Base-by-base conservation (phyloP, 1,140 invertebrate genomes). In the Sitobion miscanthi region DNA sequence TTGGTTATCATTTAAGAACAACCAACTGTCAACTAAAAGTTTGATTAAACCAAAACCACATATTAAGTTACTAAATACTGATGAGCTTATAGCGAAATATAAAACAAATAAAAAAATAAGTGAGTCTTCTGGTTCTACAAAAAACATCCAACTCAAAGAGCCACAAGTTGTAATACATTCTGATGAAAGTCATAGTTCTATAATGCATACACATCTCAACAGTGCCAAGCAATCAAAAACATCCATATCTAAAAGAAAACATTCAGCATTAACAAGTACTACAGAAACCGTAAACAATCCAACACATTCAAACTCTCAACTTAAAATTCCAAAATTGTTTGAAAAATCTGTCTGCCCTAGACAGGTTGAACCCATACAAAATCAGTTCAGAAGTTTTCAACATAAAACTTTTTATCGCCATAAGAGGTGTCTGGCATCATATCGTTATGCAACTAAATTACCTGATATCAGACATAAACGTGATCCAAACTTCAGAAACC, bases 371-470 rank as follows among this genome's bases (percentile, higher is more conserved):
- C 91, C 91, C n/a, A 86, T 93, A 42, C 82, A 93, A 45, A 93
- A 85, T n/a, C 91, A 93, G 54, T 93, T 86, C 57, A 93, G 38
- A 93, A 35, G 45, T 86, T 86, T 93, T 93, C 91, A 92, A 92
- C 49, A 54, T 54, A 92, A n/a, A 85, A 92, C 11, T 92, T 85
- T 83, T 83, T 52, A 17, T 52, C 30, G 54, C 21, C 91, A 92
- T 83, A 92, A 85, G 17, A 92, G 49, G 25, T 21, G 52, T 35
- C 45, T 1, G 14, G 3, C 42, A 35, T 23, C 20, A 30, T 5
- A 23, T 25, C 62, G 30, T 45, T 0, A 5, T 85, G 11, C 83
- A 85, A 11, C 3, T n/a, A n/a, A 17, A n/a, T 77, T 14, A 6
- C 0, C 35, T 38, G 2, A 83, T 83, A 38, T 83, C 8, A 38